A percentile compares a stretch with the other conserved stretches of the same genome.
Evolutionary conservation across 2,797 vertebrate species (phyloP).

Genomic region (Lacerta bilineata): DNA sequence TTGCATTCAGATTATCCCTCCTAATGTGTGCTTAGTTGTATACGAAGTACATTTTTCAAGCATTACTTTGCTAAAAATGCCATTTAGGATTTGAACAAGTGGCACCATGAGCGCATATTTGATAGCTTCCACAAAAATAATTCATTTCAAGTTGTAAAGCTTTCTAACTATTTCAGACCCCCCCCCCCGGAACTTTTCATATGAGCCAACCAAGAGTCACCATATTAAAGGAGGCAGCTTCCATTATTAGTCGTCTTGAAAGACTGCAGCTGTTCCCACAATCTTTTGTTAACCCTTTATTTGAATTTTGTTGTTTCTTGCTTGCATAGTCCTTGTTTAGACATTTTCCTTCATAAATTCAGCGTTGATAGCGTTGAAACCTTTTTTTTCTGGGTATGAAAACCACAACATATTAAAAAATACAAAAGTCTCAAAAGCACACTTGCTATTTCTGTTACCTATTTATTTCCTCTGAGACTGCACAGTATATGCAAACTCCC

Average conservation of each 20-base stretch:
- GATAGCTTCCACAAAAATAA: constrained; percentile 14
- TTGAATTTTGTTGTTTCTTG: constrained; percentile 22
- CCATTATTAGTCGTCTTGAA: constrained; percentile 55
- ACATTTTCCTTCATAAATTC: constrained; percentile 36
- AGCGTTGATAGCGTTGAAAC: constrained; percentile 8
- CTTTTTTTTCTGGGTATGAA: constrained; percentile 30
- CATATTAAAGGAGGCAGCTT: constrained; percentile 40
- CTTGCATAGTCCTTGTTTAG: constrained; percentile 43
- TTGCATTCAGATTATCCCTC: background rate
- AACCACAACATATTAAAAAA: constrained; percentile 7
- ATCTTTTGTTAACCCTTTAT: constrained; percentile 35
- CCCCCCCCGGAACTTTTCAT: constrained; percentile 8
- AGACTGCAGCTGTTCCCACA: constrained; percentile 28
- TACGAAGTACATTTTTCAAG: background rate
- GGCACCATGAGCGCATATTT: background rate
- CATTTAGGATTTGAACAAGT: constrained; percentile 16
- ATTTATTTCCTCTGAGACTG: background rate
- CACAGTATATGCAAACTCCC: constrained; percentile 11
- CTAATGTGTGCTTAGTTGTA: background rate
- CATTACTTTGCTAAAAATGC: background rate
- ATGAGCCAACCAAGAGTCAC: constrained; percentile 42
- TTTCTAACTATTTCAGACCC: constrained; percentile 3
- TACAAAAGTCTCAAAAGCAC: constrained; percentile 35
- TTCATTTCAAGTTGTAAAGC: constrained; percentile 7
- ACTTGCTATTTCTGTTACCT: constrained; percentile 35